Evolutionary conservation across 2,797 vertebrate genomes (phyloP), one percentile per base, ranked within the genome.

Genomic region (Rousettus madagascariensis): DNA sequence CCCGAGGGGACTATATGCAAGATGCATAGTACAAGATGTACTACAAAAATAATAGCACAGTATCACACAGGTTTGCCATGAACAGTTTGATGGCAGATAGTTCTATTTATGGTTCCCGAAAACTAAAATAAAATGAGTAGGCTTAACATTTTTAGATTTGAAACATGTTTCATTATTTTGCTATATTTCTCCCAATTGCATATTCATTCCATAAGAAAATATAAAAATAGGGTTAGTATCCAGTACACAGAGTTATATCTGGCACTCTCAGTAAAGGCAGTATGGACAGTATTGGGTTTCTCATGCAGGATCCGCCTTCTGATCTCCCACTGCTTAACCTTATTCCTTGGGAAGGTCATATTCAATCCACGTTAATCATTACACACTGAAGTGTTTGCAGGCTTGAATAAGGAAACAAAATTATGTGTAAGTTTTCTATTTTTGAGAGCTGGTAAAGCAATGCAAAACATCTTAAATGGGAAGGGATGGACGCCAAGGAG

Each of bases 101-200:
- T 91, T 95, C 20, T 90, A 94, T 96, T 91, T 96, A 15, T 83
- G 87, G 95, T 43, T 95, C 95, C 96, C 8, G 10, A 87, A 97
- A 94, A 96, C 30, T 79, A 90, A 97, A 84, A 84, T 96, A 94
- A 94, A 97, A 92, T 85, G 96, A 95, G 59, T 91, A 79, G 96
- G 36, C 74, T 91, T 96, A 96, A 97, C 7, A 24, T 92, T 96
- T 75, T 97, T 33, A 95, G 90, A 63, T 94, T 96, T 96, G 91
- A 98, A 97, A 97, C 53, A 97, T 88, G 96, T 96, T 97, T 91
- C 93, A 91, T 97, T 97, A 97, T 97, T 97, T 97, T 96, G 90
- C 86, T 93, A 74, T 41, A 24, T 96, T 97, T 97, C 96, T 97
- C 96, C 93, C 78, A 80, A 96, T 84, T 95, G 78, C 97, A 86